A percentile compares a stretch with the other conserved stretches of the same genome.
These are phyloP conservation scores for Luidia sarsii DNA, from an alignment of 53 echinoderm and acorn worm species.

Conservation along the genomic window DNA sequence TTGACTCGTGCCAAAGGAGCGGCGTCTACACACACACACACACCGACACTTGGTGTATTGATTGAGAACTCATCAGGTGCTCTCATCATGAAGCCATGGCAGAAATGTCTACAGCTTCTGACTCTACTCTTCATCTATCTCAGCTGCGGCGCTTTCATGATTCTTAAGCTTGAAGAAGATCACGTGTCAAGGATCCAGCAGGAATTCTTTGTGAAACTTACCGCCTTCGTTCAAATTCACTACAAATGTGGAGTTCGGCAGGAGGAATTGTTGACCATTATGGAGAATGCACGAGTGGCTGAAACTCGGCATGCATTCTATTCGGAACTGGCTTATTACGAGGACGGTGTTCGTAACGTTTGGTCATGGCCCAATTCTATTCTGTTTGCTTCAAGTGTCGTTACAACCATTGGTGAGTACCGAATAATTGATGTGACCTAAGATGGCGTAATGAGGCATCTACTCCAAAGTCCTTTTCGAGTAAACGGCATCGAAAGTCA, in stretches of 20 bases:
- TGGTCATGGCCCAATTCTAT: constrained; percentile 60
- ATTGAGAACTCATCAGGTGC: no score
- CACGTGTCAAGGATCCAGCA: neutral
- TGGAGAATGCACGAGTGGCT: constrained; percentile 11
- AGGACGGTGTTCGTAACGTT: neutral
- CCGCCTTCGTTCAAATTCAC: constrained; percentile 32
- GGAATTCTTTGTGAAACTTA: constrained; percentile 5
- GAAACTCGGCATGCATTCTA: constrained; percentile 1
- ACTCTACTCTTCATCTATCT: constrained; percentile 30
- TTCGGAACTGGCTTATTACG: neutral
- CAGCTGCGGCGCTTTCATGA: constrained; percentile 26
- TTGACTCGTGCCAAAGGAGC: no score
- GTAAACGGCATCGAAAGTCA: no score
- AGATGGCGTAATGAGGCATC: no score
- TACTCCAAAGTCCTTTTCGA: no score
- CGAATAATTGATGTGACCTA: no score
- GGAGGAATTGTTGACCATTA: constrained; percentile 3
- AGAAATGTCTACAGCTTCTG: constrained; percentile 24
- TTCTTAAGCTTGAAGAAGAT: constrained; percentile 10
- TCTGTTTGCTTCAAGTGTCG: constrained; percentile 61
- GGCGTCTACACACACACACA: no score
- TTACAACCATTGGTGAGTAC: constrained; percentile 67
- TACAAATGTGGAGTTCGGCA: constrained; percentile 25
- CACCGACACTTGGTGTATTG: no score
- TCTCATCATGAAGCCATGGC: constrained; percentile 13